phyloP scores from a whole-genome alignment of 1,140 invertebrate species.

The Anastrepha ludens region DNA sequence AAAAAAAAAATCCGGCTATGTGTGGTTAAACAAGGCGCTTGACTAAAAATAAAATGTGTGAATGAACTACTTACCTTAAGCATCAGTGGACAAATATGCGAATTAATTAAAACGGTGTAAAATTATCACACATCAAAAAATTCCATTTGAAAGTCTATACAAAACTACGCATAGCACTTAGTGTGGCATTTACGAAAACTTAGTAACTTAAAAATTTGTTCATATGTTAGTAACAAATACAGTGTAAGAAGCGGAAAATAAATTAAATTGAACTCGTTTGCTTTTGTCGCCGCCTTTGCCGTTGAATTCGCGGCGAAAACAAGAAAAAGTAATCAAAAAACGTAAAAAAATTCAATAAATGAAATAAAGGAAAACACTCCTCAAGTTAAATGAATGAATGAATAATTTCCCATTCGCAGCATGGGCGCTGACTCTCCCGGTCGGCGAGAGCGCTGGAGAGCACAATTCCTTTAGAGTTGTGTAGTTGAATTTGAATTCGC shows the following conservation, averaged over 20 bases:
- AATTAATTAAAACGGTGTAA: not conserved
- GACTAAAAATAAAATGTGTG: no score
- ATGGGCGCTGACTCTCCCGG: not conserved
- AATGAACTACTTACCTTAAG: not conserved
- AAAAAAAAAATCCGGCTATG: no score
- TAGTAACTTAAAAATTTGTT: not conserved
- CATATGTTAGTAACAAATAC: constrained; percentile 42
- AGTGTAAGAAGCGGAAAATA: constrained; percentile 38
- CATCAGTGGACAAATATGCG: not conserved
- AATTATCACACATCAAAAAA: not conserved
- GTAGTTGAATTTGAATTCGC: not conserved
- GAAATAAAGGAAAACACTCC: constrained; percentile 50
- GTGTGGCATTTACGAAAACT: not conserved
- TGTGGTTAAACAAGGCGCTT: no score
- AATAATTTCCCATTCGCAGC: constrained; percentile 31
- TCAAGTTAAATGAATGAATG: constrained; percentile 40
- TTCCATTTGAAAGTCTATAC: not conserved
- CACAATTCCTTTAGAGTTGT: not conserved
- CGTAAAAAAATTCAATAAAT: constrained; percentile 32
- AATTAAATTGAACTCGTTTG: constrained; percentile 50
- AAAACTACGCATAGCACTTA: not conserved
- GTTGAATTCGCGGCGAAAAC: constrained; percentile 14
- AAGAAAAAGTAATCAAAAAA: not conserved
- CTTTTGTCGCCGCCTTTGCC: constrained; percentile 23
- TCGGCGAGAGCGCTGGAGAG: not conserved